Evolutionary conservation across 2,113 vertebrate species (phyloP), one percentile per base, ranked within the genome.

Genomic region (Hoplias malabaricus): DNA sequence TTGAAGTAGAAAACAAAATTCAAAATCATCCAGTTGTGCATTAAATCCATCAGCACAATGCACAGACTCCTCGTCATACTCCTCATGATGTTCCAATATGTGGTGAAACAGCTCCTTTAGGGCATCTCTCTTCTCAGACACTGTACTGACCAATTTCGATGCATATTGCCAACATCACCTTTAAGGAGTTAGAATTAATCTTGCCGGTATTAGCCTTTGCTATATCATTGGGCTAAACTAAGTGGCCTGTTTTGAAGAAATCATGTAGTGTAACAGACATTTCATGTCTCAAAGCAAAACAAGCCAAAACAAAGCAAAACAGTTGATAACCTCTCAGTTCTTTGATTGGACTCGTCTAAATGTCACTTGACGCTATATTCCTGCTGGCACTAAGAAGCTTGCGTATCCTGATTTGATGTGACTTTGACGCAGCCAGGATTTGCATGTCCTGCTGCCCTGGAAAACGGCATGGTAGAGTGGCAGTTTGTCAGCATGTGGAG

Each of bases 1-100:
- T 56, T 23, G 5, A 74, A 79, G 77, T 70, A 79, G 50, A 79
- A 79, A 79, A 65, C 38, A 61, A 79, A 79, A 72, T 29, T 79
- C 57, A 33, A 79, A 74, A 74, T 79, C 48, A 65, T 62, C 53
- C 77, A 79, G 53, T 73, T 13, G 54, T 63, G 38, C 40, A 63
- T 63, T 69, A 25, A 40, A 79, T 59, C 50, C n/a, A 19, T 77
- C 65, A 56, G 34, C 71, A 43, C 36, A 43, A 7, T 1, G 56
- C 53, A 59, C 4, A 34, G 69, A 2, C 13, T 61, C 50, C 29
- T 23, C 33, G 3, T 57, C 70, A 33, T 57, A 73, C 31, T 73
- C 71, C 12, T 73, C 54, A 42, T 73, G 34, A 21, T 73, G 53
- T 16, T 73, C 53, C n/a, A n/a, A 12, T 13, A 53, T 65, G 62